Conservation (phyloP, 2,797 vertebrate genomes). For the Protonibea diacanthus region DNA sequence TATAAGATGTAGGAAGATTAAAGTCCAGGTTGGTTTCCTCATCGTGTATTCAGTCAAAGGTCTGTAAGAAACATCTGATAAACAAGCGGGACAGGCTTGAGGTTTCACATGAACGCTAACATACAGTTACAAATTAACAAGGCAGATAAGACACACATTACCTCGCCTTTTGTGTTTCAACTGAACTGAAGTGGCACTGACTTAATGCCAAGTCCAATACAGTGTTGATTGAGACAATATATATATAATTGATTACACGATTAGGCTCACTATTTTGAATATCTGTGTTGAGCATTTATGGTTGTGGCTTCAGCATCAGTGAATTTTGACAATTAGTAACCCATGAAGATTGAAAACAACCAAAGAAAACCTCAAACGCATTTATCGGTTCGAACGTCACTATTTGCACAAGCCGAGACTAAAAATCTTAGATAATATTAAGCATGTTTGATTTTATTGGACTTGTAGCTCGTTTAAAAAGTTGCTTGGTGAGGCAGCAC, state of each 20-base stretch:
- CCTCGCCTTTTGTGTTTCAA: too few species aligned
- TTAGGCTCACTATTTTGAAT: too few species aligned
- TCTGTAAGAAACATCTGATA: neutral
- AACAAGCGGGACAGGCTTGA: neutral
- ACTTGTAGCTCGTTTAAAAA: too few species aligned
- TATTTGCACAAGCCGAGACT: too few species aligned
- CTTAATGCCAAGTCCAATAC: neutral
- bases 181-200: neutral
- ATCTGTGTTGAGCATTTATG: too few species aligned
- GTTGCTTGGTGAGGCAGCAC: too few species aligned
- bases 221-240: neutral
- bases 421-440: too few species aligned
- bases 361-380: too few species aligned
- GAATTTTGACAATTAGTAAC: neutral
- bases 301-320: neutral
- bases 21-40: neutral
- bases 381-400: too few species aligned
- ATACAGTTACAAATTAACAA: slow-evolving; percentile 13
- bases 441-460: too few species aligned
- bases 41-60: neutral
- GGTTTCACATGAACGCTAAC: neutral
- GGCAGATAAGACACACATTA: neutral
- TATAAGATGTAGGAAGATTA: neutral
- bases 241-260: neutral
- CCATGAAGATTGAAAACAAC: neutral